These are phyloP conservation scores for Pyxicephalus adspersus DNA, from an alignment of 2,113 vertebrate species.

Conservation along the genomic window DNA sequence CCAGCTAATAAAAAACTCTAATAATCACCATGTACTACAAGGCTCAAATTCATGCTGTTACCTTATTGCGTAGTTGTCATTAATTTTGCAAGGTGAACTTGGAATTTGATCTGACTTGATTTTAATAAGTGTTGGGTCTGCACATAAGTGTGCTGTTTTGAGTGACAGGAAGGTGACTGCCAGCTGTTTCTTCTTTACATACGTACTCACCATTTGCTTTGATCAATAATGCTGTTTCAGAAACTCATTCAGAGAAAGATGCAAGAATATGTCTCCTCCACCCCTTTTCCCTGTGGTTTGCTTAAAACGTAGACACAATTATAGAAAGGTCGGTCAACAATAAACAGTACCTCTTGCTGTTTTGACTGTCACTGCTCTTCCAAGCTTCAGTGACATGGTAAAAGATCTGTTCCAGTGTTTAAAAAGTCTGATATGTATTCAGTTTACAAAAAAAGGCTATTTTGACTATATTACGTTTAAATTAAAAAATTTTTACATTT, in stretches of 20 bases:
- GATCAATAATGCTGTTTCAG: conserved; percentile 72
- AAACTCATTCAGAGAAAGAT: conserved; percentile 65
- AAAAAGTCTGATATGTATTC: conserved; percentile 1
- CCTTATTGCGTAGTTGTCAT: conserved; percentile 76
- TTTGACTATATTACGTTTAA: neutral
- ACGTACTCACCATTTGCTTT: conserved; percentile 67
- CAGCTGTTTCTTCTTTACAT: conserved; percentile 70
- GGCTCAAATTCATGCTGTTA: conserved; percentile 72
- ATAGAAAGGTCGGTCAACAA: conserved; percentile 66
- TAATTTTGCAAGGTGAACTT: conserved; percentile 83
- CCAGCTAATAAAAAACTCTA: conserved; percentile 69
- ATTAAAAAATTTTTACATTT: neutral
- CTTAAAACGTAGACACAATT: conserved; percentile 61
- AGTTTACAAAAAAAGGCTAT: neutral
- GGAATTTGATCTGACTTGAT: conserved; percentile 75
- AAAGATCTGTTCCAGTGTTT: accelerated
- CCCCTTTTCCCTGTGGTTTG: conserved; percentile 57
- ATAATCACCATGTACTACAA: conserved; percentile 76
- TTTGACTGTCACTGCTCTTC: neutral
- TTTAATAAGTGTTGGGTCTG: conserved; percentile 68
- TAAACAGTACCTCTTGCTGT: conserved; percentile 51
- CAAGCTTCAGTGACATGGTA: conserved; percentile 48
- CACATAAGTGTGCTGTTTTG: conserved; percentile 61
- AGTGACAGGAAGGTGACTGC: conserved; percentile 68
- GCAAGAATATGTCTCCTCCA: conserved; percentile 56